These are phyloP conservation scores for Campoletis raptor DNA, from an alignment of 2,888 invertebrate species.

Conservation along the genomic window DNA sequence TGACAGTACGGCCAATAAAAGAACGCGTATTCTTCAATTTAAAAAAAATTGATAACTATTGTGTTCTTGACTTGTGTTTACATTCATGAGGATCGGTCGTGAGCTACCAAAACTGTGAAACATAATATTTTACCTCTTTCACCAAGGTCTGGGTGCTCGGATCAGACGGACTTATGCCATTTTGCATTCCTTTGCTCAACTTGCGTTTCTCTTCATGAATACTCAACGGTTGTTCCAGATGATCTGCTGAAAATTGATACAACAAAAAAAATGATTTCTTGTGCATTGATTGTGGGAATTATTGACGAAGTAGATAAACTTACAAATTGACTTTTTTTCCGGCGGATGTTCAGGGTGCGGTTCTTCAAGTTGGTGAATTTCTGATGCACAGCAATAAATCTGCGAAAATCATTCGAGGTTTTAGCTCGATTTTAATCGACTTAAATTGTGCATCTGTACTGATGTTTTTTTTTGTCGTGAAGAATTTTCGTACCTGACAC, in stretches of 20 bases:
- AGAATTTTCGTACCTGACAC: constrained; percentile 76
- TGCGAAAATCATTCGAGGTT: constrained; percentile 55
- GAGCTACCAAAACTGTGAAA: not conserved
- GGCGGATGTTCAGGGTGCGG: constrained; percentile 80
- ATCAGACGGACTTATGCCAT: constrained; percentile 82
- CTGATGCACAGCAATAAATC: constrained; percentile 81
- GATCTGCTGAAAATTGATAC: constrained; percentile 77
- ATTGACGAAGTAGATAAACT: constrained; percentile 61
- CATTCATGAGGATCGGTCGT: too few species aligned
- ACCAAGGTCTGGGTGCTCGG: constrained; percentile 82
- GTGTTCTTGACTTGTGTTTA: too few species aligned
- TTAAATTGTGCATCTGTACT: not conserved
- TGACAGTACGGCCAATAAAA: too few species aligned
- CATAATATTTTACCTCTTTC: constrained; percentile 77
- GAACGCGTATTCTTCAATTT: too few species aligned
- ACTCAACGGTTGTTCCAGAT: constrained; percentile 81
- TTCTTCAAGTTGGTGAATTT: constrained; percentile 82
- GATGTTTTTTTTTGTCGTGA: not conserved
- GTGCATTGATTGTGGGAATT: constrained; percentile 22
- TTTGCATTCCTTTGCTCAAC: constrained; percentile 80
- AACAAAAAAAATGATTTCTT: constrained; percentile 26
- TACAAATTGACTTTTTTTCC: constrained; percentile 82
- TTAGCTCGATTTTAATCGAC: not conserved
- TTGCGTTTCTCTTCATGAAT: constrained; percentile 82
- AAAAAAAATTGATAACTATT: too few species aligned